Base-by-base conservation (phyloP, 2,888 invertebrate genomes). In the Pycnomerus fuliginosus region DNA sequence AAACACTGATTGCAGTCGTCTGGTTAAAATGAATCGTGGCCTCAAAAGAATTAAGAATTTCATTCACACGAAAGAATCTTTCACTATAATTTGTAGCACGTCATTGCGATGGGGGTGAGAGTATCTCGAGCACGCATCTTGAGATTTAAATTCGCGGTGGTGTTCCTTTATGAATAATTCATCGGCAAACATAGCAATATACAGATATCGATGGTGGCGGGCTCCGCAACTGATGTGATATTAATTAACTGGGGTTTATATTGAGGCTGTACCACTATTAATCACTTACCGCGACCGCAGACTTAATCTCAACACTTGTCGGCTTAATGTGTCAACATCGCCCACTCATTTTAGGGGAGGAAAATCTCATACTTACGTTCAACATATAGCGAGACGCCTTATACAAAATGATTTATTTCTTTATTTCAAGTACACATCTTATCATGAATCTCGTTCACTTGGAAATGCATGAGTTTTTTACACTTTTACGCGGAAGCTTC, bases 61-160 rank as follows among this genome's bases (percentile, higher is more conserved):
- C 20, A 11, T 46, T 13, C 28, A 28, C 15, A 5, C 8, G 24
- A 37, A 37, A 44, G 44, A 44, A 34, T 44, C 31, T n/a, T n/a
- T 31, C 36, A 29, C 41, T 38, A 55, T 56, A 58, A 58, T 55
- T 56, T 55, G 55, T 52, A 49, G 52, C 56, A 53, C 56, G 42
- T 56, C 55, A 54, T 55, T 42, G 51, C 43, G 50, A 52, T 51
- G 45, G 53, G 53, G 51, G 52, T 58, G 44, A 39, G 44, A 38
- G 39, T 44, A 59, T 59, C 57, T 59, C 47, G 39, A 50, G 57
- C 46, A 59, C 54, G 58, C 62, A 66, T 67, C 66, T 67, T 63
- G 63, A 65, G 65, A 68, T 68, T 68, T 63, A 67, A 68, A 68
- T 67, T 65, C 61, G 60, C 60, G 56, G 56, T 54, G 60, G 54